Conservation (phyloP, 2,797 vertebrate species). For the Rhynchonycteris naso region DNA sequence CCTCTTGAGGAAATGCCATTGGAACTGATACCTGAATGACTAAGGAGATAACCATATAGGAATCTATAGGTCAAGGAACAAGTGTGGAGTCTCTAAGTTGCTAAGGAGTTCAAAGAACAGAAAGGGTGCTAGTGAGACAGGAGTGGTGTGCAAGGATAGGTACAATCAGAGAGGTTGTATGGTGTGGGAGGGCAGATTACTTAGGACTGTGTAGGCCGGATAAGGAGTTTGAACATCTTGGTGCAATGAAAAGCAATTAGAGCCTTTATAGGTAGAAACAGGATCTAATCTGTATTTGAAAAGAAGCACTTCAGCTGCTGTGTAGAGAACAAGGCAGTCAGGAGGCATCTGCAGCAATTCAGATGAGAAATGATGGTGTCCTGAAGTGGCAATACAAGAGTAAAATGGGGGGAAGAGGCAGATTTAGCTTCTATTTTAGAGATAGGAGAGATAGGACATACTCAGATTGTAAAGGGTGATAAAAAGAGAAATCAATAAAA, state of each 20-base stretch:
- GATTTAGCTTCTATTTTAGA: not conserved
- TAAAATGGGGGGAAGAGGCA: not conserved
- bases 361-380: not conserved
- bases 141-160: not conserved
- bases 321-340: not conserved
- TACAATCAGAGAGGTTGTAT: not conserved
- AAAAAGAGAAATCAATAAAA: not conserved
- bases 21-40: not conserved
- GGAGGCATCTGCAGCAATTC: not conserved
- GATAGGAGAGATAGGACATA: not conserved
- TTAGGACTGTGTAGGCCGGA: not conserved
- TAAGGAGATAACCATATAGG: not conserved
- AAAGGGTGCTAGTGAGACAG: not conserved
- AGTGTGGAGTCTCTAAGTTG: not conserved
- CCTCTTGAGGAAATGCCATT: not conserved
- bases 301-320: not conserved
- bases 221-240: not conserved
- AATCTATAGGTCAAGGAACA: not conserved
- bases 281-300: not conserved
- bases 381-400: not conserved
- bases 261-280: not conserved
- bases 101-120: not conserved
- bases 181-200: too few relatives aligned
- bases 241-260: not conserved
- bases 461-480: not conserved